A percentile compares a stretch with the other conserved stretches of the same genome.
Conservation (phyloP, 2,797 vertebrate genomes). For the Danio aesculapii region DNA sequence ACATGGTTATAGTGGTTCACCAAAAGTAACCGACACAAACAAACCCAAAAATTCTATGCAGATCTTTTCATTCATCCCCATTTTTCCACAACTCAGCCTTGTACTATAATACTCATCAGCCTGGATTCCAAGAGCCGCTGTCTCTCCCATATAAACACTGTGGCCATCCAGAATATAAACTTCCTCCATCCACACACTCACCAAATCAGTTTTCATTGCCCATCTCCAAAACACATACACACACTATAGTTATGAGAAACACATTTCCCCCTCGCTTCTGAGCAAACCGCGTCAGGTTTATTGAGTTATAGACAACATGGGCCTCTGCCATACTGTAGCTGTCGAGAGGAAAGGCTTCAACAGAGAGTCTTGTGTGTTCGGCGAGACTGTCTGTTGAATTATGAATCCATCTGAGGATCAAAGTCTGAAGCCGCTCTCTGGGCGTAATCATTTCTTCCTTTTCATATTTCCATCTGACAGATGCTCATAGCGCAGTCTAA, state of each 20-base stretch:
- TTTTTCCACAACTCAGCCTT: not conserved
- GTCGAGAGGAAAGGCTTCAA: constrained; percentile 68
- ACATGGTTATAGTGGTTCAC: not conserved
- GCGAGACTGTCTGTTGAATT: constrained; percentile 61
- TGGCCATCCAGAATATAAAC: constrained; percentile 72
- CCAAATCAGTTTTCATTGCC: constrained; percentile 64
- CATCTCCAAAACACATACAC: constrained; percentile 38
- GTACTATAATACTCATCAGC: constrained; percentile 25
- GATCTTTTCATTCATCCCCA: constrained; percentile 6
- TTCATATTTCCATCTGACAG: constrained; percentile 75
- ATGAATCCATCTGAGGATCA: constrained; percentile 70
- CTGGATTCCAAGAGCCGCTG: constrained; percentile 43
- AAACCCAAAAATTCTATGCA: not conserved
- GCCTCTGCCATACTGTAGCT: constrained; percentile 56
- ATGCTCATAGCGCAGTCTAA: constrained; percentile 75
- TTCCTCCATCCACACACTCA: constrained; percentile 64
- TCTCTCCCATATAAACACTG: constrained; percentile 65
- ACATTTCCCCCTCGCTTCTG: constrained; percentile 67
- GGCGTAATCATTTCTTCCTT: constrained; percentile 71
- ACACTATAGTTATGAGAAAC: constrained; percentile 71
- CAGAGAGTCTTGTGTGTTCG: constrained; percentile 54
- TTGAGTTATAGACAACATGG: constrained; percentile 69
- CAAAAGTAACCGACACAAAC: not conserved
- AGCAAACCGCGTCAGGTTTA: constrained; percentile 67
- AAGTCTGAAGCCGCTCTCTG: constrained; percentile 60